Conservation (phyloP, 1,140 invertebrate genomes). For the Drosophila nikananu region DNA sequence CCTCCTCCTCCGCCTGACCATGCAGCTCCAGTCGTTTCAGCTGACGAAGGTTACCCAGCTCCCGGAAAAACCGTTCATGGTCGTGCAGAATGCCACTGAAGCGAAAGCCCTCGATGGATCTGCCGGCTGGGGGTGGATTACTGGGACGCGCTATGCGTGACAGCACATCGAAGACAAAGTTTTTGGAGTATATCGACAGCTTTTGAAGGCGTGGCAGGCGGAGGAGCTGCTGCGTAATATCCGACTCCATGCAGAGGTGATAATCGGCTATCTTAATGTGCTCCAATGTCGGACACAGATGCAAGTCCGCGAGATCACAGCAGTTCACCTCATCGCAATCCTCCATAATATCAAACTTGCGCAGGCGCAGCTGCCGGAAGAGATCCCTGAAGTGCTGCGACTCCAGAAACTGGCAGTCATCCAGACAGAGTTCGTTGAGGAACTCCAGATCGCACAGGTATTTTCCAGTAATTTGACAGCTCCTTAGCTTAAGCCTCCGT, state of each 20-base stretch:
- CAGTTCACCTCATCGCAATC: constrained; percentile 79
- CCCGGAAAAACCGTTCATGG: constrained; percentile 65
- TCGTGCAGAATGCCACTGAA: constrained; percentile 68
- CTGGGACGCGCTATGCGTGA: constrained; percentile 60
- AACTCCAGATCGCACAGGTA: constrained; percentile 60
- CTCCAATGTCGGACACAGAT: constrained; percentile 72
- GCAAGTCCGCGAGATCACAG: constrained; percentile 68
- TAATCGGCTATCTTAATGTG: constrained; percentile 80
- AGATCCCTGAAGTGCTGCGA: constrained; percentile 72
- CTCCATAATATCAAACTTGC: constrained; percentile 79
- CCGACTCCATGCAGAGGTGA: constrained; percentile 74
- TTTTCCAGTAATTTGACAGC: constrained; percentile 70
- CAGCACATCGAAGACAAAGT: constrained; percentile 75
- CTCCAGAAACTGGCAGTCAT: constrained; percentile 72
- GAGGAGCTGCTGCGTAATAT: constrained; percentile 66
- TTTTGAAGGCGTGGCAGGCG: constrained; percentile 62
- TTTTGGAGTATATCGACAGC: constrained; percentile 75
- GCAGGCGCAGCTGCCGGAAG: constrained; percentile 57
- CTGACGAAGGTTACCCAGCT: constrained; percentile 57
- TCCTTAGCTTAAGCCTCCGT: constrained; percentile 53
- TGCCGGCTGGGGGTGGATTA: constrained; percentile 5
- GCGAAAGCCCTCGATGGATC: constrained; percentile 64
- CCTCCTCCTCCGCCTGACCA: constrained; percentile 31
- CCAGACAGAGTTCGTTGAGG: constrained; percentile 62
- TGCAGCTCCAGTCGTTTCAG: constrained; percentile 56